phyloP scores from a whole-genome alignment of 2,888 invertebrate genomes.

The Eurytoma adleriae region DNA sequence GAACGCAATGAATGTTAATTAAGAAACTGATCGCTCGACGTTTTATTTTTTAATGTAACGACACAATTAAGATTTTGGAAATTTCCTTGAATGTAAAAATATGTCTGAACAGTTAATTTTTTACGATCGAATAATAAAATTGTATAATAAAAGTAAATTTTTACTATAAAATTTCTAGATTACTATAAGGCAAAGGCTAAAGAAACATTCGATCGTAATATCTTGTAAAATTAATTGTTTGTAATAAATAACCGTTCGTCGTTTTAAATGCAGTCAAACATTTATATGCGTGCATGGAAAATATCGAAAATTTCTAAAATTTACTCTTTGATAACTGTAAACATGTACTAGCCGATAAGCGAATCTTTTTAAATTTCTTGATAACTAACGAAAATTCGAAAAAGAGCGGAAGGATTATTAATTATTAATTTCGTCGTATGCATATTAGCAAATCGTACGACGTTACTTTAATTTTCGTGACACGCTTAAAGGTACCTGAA shows the following conservation, averaged over 20 bases:
- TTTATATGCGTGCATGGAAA: conserved; percentile 19
- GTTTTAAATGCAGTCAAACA: conserved; percentile 27
- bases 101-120: neutral
- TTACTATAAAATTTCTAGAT: conserved; percentile 9
- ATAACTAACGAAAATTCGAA: too few species aligned
- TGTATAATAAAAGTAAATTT: neutral
- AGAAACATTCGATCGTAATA: conserved; percentile 9
- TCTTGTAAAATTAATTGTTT: conserved; percentile 23
- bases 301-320: conserved; percentile 19
- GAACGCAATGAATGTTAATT: neutral
- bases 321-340: conserved; percentile 1
- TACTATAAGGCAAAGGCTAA: neutral
- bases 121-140: conserved; percentile 3
- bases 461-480: conserved; percentile 56
- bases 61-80: neutral
- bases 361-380: too few species aligned
- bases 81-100: neutral
- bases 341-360: too few species aligned
- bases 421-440: conserved; percentile 6
- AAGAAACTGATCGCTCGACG: neutral
- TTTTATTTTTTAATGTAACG: neutral
- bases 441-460: conserved; percentile 4
- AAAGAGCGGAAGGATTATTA: too few species aligned
- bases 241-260: conserved; percentile 3
- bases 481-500: conserved; percentile 71